phyloP scores from a whole-genome alignment of 1,140 invertebrate genomes.

The Paraescarpia echinospica region DNA sequence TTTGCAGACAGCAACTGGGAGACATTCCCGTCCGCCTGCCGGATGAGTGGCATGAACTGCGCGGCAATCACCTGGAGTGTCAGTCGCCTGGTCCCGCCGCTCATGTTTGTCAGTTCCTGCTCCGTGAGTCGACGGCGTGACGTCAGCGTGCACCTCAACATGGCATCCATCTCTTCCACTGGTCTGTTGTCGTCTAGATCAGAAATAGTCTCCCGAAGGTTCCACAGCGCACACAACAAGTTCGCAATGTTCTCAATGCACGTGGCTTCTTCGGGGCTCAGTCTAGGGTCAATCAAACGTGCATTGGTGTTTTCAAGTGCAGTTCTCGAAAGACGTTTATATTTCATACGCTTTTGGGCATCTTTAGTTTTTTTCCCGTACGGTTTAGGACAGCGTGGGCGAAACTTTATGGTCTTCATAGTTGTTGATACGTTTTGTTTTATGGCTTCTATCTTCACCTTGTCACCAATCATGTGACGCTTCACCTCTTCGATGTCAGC shows the following conservation, averaged over 20 bases:
- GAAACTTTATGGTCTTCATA: neutral
- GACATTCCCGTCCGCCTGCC: neutral
- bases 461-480: conserved; percentile 33
- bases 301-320: neutral
- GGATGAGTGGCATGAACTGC: neutral
- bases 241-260: conserved; percentile 8
- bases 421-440: neutral
- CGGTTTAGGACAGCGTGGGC: too few species aligned
- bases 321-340: neutral
- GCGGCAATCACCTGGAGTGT: neutral
- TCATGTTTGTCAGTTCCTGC: conserved; percentile 18
- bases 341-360: too few species aligned
- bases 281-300: neutral
- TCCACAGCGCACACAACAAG: neutral
- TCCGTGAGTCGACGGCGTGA: conserved; percentile 14
- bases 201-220: neutral
- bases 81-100: neutral
- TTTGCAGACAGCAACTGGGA: neutral
- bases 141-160: conserved; percentile 2
- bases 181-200: too few species aligned
- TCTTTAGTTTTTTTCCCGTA: too few species aligned
- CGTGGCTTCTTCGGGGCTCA: neutral
- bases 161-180: neutral
- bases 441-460: conserved; percentile 11
- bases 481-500: conserved; percentile 66